Evolutionary conservation across 2,113 vertebrate genomes (phyloP), one percentile per base, ranked within the genome.

Genomic region (Gobio gobio): DNA sequence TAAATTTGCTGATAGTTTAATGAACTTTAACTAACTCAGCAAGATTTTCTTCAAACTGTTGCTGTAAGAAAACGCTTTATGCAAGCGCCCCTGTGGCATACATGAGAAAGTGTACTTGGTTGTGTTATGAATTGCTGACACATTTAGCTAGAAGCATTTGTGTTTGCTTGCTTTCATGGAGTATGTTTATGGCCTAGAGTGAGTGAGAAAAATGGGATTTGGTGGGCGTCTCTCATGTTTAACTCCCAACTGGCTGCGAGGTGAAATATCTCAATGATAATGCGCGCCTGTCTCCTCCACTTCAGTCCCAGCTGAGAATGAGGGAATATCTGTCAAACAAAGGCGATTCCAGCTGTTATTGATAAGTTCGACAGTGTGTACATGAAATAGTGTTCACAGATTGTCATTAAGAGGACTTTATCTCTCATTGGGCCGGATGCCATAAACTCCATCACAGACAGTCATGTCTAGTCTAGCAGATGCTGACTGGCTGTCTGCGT

Each of bases 401-500:
- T 10, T 61, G 36, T n/a, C 56, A 58, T 61, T n/a, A 74, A 61
- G 9, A 40, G 54, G 56, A 45, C 77, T 61, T 73, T 63, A 74
- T 63, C 58, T 86, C 68, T 36, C 58, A 61, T 49, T 54, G 70
- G 66, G 70, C 43, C 7, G 12, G 59, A 78, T 68, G 74, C 83
- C 83, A 68, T 66, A 24, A 68, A 54, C 54, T 74, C 68, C 10
- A 40, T 63, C 26, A 43, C 68, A 40, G 45, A 75, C 68, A 86
- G 22, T 47, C 7, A 18, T 58, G 54, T 49, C 72, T 56, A 82
- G 29, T 22, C 33, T 26, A 47, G 63, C 84, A 85, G 66, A 87
- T 87, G 81, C 78, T 61, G 24, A 77, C 10, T 70, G 81, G 29
- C 68, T 77, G 54, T 82, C 58, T 86, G 77, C 47, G 78, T 82